A percentile compares a stretch with the other conserved stretches of the same genome.
phyloP scores from a whole-genome alignment of 2,113 vertebrate species.

The Dissostichus mawsoni region DNA sequence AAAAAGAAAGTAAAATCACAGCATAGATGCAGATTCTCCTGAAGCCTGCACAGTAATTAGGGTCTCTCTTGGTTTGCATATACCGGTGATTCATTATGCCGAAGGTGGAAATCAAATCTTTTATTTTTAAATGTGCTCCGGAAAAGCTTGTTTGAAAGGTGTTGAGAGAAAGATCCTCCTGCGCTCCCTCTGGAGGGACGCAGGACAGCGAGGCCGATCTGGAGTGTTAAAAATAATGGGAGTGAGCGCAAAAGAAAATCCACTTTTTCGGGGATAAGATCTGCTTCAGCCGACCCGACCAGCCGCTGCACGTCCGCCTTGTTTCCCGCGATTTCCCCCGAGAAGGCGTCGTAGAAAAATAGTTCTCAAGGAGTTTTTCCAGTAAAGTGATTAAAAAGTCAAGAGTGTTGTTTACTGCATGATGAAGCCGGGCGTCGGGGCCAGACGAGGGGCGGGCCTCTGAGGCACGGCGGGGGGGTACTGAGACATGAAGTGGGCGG shows the following conservation, averaged over 20 bases:
- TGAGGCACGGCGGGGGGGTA: conserved; percentile 91
- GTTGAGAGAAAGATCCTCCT: conserved; percentile 18
- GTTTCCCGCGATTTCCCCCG: too few species aligned
- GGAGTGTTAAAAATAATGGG: conserved; percentile 35
- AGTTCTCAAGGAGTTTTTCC: conserved; percentile 48
- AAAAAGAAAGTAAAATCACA: conserved; percentile 40
- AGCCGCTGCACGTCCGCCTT: conserved; percentile 33
- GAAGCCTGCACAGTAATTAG: conserved; percentile 74
- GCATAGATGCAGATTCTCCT: conserved; percentile 64
- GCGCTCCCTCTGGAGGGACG: conserved; percentile 35
- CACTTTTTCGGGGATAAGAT: background rate
- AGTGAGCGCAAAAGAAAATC: too few species aligned
- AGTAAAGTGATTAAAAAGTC: conserved; percentile 56
- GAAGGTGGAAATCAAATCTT: conserved; percentile 37
- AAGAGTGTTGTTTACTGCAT: conserved; percentile 85
- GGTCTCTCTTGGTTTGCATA: conserved; percentile 81
- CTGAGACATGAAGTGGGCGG: conserved; percentile 83
- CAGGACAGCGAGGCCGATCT: background rate
- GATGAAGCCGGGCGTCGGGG: conserved; percentile 94
- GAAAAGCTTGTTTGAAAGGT: conserved; percentile 23
- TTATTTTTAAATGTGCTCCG: conserved; percentile 11
- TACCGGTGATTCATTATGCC: conserved; percentile 42
- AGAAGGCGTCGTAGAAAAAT: conserved; percentile 17
- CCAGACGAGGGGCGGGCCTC: conserved; percentile 87
- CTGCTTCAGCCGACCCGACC: conserved; percentile 36